Conservation (phyloP, 2,113 vertebrate genomes). For the Thalassoma bifasciatum region DNA sequence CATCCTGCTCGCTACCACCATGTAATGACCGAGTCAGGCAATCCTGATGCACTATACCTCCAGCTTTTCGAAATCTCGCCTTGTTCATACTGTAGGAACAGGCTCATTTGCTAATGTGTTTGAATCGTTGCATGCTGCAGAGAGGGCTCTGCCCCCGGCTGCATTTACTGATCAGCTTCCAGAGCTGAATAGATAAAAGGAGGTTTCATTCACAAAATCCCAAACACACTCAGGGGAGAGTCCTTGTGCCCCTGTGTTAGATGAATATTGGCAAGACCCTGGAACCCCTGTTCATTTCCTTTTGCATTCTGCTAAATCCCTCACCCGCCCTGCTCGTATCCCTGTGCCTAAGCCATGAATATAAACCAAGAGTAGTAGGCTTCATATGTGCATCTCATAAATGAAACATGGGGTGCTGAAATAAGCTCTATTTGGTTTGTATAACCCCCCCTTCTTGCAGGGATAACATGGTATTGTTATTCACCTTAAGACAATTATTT, state of each 20-base stretch:
- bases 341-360: constrained; percentile 57
- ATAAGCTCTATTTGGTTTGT: constrained; percentile 61
- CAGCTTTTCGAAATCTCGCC: constrained; percentile 40
- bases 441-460: constrained; percentile 6
- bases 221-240: constrained; percentile 46
- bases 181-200: constrained; percentile 64
- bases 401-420: constrained; percentile 64
- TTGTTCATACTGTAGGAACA: constrained; percentile 46
- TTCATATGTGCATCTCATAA: constrained; percentile 63
- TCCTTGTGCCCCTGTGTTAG: constrained; percentile 41
- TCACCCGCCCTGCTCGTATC: constrained; percentile 7
- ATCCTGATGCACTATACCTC: constrained; percentile 46
- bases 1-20: constrained; percentile 27
- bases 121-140: constrained; percentile 45
- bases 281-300: constrained; percentile 47
- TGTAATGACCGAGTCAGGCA: constrained; percentile 46
- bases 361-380: constrained; percentile 55
- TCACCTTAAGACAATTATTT: constrained; percentile 75
- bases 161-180: constrained; percentile 65
- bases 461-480: constrained; percentile 63
- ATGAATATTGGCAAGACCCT: constrained; percentile 36
- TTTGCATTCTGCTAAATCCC: constrained; percentile 46
- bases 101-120: constrained; percentile 64
- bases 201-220: constrained; percentile 72
- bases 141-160: constrained; percentile 60